Evolutionary conservation across 2,888 invertebrate species (phyloP), one percentile per base, ranked within the genome.

Genomic region (Desoria tigrina): DNA sequence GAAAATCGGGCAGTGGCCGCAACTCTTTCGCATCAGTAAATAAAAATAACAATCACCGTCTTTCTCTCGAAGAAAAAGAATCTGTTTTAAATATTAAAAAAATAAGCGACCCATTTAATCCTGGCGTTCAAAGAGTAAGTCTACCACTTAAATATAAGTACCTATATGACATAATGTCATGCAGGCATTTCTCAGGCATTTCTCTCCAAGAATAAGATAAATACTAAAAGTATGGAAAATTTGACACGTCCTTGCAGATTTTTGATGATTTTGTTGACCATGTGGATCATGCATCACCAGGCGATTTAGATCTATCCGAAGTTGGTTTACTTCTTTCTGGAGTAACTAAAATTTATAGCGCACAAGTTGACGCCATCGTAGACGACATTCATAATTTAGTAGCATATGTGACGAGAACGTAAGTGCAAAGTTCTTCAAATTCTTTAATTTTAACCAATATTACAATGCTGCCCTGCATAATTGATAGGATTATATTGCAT

Each of bases 261-360:
- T 65, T 71, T 32, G 66, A 66, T 27, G 64, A 60, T 6, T 64
- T 68, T 9, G 45, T 66, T 23, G 42, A 56, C 16, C 66, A 71
- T 53, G 60, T 69, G 14, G 61, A 67, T 6, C 23, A 49, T 9
- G 27, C 63, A 11, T 28, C 42, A 0, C 54, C 23, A 16, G 56
- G 28, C 11, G 65, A 51, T 0, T 54, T 68, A 3, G 68, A 72
- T 65, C 45, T 72, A 11, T 60, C 69, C 1, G 72, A 72, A 57
- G 49, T 69, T 6, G 65, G 68, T 1, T 61, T 72, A n/a, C 55
- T 72, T 1, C 42, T 72, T 18, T 42, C 56, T 1, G 63, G 69
- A 23, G 65, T 61, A 18, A 63, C 69, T 2, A 61, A 72, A 37
- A 64, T 72, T 21, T 68, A 61, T 37, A 32, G 42, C 11, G 18